Conservation (phyloP, 2,888 invertebrate species). For the Tipula lateralis region DNA sequence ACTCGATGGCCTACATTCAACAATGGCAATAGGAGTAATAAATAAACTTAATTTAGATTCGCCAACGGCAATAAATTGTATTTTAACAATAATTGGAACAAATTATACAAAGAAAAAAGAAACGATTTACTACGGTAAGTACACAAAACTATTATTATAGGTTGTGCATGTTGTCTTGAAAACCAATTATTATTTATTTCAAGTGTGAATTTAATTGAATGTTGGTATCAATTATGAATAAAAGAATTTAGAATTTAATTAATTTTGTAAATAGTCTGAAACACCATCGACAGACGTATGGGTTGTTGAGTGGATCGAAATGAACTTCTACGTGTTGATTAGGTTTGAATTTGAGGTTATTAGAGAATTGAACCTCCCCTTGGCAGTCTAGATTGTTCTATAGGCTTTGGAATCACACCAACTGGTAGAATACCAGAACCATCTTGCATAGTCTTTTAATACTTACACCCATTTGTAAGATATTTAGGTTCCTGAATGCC, state of each 20-base stretch:
- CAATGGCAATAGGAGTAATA: slow-evolving; percentile 47
- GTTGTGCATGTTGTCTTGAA: no score
- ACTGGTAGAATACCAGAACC: no score
- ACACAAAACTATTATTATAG: not conserved
- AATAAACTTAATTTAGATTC: slow-evolving; percentile 48
- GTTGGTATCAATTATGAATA: not conserved
- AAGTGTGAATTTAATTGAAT: not conserved
- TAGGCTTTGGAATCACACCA: no score
- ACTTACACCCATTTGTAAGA: no score
- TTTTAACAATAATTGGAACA: slow-evolving; percentile 49
- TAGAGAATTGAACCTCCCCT: no score
- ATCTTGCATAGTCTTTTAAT: no score
- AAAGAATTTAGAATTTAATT: not conserved
- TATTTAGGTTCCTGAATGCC: no score
- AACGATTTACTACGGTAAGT: slow-evolving; percentile 50
- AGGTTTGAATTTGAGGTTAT: no score
- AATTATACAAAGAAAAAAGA: slow-evolving; percentile 50
- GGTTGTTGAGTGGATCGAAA: no score
- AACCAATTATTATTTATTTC: not conserved
- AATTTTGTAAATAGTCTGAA: not conserved
- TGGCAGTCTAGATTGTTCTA: no score
- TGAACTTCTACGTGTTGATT: no score
- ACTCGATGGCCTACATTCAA: slow-evolving; percentile 47
- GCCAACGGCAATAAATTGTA: slow-evolving; percentile 50
- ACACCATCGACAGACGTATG: no score